These are phyloP conservation scores for Gouania willdenowi DNA, from an alignment of 2,797 vertebrate genomes.

Conservation along the genomic window DNA sequence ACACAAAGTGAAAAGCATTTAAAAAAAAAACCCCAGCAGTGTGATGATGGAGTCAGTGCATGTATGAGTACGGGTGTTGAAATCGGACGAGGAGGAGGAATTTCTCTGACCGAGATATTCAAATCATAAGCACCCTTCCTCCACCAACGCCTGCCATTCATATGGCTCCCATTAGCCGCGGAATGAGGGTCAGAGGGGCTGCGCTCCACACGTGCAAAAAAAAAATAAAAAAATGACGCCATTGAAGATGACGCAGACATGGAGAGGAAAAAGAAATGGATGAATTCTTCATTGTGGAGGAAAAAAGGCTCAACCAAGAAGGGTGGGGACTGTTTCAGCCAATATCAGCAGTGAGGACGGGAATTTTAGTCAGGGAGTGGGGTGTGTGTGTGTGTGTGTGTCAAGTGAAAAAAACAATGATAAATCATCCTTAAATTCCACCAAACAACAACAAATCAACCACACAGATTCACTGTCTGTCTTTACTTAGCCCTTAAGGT, in stretches of 20 bases:
- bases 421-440: no score
- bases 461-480: no score
- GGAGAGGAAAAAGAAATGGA: no score
- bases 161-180: slow-evolving; percentile 77
- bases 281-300: slow-evolving; percentile 36
- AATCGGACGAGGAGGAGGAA: no score
- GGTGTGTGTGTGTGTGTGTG: no score
- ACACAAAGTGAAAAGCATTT: slow-evolving; percentile 7
- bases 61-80: slow-evolving; percentile 11
- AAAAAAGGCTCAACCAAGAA: slow-evolving; percentile 17
- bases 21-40: no score
- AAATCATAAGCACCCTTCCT: background rate
- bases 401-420: no score
- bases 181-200: slow-evolving; percentile 64
- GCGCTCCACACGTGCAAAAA: slow-evolving; percentile 36
- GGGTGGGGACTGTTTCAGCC: background rate
- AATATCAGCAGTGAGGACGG: no score
- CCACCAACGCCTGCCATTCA: slow-evolving; percentile 37
- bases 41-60: slow-evolving; percentile 20
- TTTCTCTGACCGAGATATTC: slow-evolving; percentile 24
- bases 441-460: no score
- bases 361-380: no score
- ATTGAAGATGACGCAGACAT: no score
- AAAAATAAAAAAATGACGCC: slow-evolving; percentile 57
- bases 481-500: no score